Evolutionary conservation across 1,140 invertebrate species (phyloP), one percentile per base, ranked within the genome.

Genomic region (Heliconius melpomene): DNA sequence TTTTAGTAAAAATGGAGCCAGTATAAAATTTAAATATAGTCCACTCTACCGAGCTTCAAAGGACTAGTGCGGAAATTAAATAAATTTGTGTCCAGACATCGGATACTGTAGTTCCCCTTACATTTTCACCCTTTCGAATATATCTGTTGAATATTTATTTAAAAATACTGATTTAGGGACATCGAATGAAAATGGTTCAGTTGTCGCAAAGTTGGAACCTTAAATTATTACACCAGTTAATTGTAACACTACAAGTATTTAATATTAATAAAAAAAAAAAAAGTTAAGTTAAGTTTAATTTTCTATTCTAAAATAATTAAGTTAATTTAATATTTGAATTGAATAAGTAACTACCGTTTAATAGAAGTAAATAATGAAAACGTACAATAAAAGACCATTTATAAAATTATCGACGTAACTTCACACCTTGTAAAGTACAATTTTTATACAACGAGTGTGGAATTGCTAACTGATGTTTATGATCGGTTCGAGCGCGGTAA

Each of bases 81-180:
- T 66, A 66, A 66, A 66, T 66, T 66, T 66, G 60, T 9, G 26
- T 66, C 23, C 60, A 66, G 60, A 66, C 60, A 66, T 66, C 60
- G 23, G 26, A 66, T 66, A 66, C 26, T 66, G 26, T 66, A 66
- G 60, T 26, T 66, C n/a, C 60, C 60, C 13, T 29, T 66, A 16
- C 23, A 66, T 66, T 66, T 66, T 66, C 9, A 66, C 60, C 26
- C 26, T 29, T 66, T 23, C 9, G 7, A 57, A 11, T 26, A 26
- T 57, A 54, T 54, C n/a, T 66, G 11, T 66, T 66, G 26, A 66
- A 66, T 66, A 66, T 66, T 66, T 66, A 66, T 66, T 9, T 57
- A 5, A n/a, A n/a, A 54, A 54, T 54, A 54, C 6, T 54, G n/a
- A 7, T 11, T 57, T 57, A 46, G 13, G 11, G 1, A 46, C 5